A percentile compares a stretch with the other conserved stretches of the same genome.
phyloP scores from a whole-genome alignment of 2,888 invertebrate genomes.

The Drosophila phalerata region DNA sequence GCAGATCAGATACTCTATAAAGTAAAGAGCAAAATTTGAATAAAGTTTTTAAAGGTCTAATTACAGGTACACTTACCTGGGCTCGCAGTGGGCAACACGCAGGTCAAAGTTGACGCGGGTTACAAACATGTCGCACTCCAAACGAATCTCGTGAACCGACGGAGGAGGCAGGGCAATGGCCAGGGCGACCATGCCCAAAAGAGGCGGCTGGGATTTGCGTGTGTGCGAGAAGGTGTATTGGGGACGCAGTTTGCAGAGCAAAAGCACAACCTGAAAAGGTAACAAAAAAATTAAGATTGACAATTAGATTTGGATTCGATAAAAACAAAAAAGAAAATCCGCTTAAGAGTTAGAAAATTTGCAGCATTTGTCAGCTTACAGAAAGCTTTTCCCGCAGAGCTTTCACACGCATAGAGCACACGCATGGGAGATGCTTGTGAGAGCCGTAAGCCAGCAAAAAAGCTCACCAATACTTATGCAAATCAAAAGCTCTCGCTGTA shows the following conservation, averaged over 20 bases:
- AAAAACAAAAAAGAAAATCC: not conserved
- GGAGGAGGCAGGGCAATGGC: slow-evolving; percentile 99
- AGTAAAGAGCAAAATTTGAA: not conserved
- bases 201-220: slow-evolving; percentile 93
- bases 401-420: slow-evolving; percentile 15
- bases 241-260: slow-evolving; percentile 95
- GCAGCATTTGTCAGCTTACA: slow-evolving; percentile 33
- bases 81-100: slow-evolving; percentile 98
- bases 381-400: not conserved
- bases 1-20: slow-evolving; percentile 93
- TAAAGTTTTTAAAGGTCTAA: not conserved
- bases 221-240: slow-evolving; percentile 97
- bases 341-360: slow-evolving; percentile 8
- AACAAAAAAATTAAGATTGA: slow-evolving; percentile 6
- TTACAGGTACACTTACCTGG: slow-evolving; percentile 89
- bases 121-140: slow-evolving; percentile 98
- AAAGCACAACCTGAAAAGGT: slow-evolving; percentile 92
- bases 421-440: not conserved
- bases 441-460: not conserved
- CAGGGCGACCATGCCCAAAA: slow-evolving; percentile 96
- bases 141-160: slow-evolving; percentile 97
- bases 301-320: not conserved
- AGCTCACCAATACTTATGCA: slow-evolving; percentile 21
- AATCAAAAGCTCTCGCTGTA: slow-evolving; percentile 1
- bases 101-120: slow-evolving; percentile 98